Evolutionary conservation across 2,888 invertebrate genomes (phyloP).

Genomic region (Eucera pruinosa): DNA sequence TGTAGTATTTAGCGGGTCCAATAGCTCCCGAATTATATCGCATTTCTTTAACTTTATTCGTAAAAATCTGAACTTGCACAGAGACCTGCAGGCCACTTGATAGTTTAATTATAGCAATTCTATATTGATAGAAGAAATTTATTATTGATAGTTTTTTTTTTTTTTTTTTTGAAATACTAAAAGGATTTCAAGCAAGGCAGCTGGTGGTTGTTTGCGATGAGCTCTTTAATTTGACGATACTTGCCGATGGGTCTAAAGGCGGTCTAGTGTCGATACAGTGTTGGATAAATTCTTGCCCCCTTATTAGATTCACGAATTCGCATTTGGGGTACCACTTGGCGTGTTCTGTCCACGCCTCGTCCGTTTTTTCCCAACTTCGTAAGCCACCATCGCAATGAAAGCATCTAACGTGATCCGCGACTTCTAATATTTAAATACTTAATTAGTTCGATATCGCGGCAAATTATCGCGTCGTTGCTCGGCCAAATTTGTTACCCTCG

Average conservation of each 20-base stretch:
- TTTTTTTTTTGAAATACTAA: no score
- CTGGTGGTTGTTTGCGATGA: no score
- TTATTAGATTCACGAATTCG: slow-evolving; percentile 92
- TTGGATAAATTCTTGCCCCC: slow-evolving; percentile 92
- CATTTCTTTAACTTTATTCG: no score
- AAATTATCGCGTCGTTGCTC: neutral
- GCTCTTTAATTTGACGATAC: no score
- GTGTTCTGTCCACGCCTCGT: slow-evolving; percentile 97
- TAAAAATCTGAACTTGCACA: no score
- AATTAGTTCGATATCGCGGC: neutral
- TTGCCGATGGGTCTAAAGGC: slow-evolving; percentile 76
- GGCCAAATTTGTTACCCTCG: slow-evolving; percentile 84
- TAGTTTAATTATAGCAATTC: no score
- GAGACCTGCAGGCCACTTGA: no score
- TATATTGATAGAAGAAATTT: no score
- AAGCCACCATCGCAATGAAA: slow-evolving; percentile 98
- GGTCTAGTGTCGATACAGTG: slow-evolving; percentile 79
- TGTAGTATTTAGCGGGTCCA: no score
- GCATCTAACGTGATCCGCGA: slow-evolving; percentile 92
- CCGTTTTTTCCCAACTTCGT: slow-evolving; percentile 94
- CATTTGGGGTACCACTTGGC: slow-evolving; percentile 97
- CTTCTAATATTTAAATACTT: slow-evolving; percentile 84
- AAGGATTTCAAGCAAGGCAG: no score
- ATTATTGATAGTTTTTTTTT: no score
- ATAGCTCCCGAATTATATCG: no score